Percentiles rank a stretch among this genome's conserved stretches.
phyloP scores from a whole-genome alignment of 2,113 vertebrate genomes.

The Nematolebias whitei region DNA sequence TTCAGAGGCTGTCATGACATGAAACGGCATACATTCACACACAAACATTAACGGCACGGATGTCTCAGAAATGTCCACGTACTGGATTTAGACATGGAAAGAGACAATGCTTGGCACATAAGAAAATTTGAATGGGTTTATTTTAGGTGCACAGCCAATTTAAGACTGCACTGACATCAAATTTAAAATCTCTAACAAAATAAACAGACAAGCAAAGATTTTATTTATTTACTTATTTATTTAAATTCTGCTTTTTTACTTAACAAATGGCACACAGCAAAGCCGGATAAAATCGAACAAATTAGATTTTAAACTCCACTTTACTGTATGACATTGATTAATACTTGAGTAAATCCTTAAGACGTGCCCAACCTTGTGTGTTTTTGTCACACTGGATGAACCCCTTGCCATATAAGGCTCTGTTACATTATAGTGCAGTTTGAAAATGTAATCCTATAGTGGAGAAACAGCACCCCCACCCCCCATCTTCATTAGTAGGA shows the following conservation, averaged over 20 bases:
- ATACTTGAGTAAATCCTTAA: constrained; percentile 1
- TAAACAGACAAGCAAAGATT: too few species aligned
- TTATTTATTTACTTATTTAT: too few species aligned
- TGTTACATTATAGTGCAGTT: constrained; percentile 58
- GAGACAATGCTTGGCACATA: constrained; percentile 8
- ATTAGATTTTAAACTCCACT: not conserved
- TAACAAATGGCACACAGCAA: not conserved
- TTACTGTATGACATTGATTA: not conserved
- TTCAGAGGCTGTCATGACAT: constrained; percentile 49
- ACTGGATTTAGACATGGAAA: constrained; percentile 1
- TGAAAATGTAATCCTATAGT: constrained; percentile 74
- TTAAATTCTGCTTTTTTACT: constrained; percentile 14
- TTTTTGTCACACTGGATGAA: constrained; percentile 19
- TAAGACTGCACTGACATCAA: too few species aligned
- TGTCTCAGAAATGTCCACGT: not conserved
- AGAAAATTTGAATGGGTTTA: not conserved
- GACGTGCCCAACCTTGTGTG: not conserved
- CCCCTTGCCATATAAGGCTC: constrained; percentile 29
- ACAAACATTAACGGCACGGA: not conserved
- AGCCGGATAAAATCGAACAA: not conserved
- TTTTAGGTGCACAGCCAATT: too few species aligned
- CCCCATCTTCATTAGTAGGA: constrained; percentile 70
- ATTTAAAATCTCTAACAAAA: too few species aligned
- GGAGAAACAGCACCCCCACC: constrained; percentile 47
- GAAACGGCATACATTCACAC: constrained; percentile 34